A percentile compares a stretch with the other conserved stretches of the same genome.
Evolutionary conservation across 2,113 vertebrate genomes (phyloP).

Genomic region (Ramphastos sulfuratus): DNA sequence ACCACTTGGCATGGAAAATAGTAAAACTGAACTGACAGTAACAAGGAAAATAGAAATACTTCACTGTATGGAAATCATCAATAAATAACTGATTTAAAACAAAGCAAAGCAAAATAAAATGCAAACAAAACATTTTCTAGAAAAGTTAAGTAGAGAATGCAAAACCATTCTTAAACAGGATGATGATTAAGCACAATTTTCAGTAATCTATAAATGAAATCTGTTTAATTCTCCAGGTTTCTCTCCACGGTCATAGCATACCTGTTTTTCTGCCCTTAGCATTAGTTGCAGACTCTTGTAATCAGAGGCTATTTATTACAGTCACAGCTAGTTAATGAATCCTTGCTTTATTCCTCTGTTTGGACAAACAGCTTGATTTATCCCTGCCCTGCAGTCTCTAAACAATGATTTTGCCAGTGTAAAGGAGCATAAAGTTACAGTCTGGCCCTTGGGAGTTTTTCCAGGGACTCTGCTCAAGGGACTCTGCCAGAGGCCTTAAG

Average conservation of each 20-base stretch:
- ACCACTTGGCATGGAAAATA: not conserved
- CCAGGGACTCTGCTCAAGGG: not conserved
- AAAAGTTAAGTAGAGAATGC: constrained; percentile 8
- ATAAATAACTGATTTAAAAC: constrained; percentile 28
- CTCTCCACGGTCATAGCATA: not conserved
- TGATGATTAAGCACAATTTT: constrained; percentile 20
- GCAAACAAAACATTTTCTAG: not conserved
- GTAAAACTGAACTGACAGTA: constrained; percentile 23
- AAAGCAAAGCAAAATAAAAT: not conserved
- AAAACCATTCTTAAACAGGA: not conserved
- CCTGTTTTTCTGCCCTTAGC: not conserved
- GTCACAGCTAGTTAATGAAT: constrained; percentile 50
- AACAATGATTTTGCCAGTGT: not conserved
- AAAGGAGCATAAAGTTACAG: not conserved
- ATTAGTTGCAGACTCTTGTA: not conserved
- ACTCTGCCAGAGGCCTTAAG: not conserved
- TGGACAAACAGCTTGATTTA: not conserved
- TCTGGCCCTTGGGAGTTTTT: not conserved
- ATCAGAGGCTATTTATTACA: constrained; percentile 9
- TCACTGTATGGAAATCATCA: not conserved
- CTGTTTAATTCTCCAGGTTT: not conserved
- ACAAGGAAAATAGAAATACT: constrained; percentile 43
- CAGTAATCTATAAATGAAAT: constrained; percentile 46
- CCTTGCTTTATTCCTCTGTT: constrained; percentile 27
- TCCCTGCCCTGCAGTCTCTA: not conserved